Conservation (phyloP, 2,797 vertebrate genomes). For the Phoxinus dragarum region DNA sequence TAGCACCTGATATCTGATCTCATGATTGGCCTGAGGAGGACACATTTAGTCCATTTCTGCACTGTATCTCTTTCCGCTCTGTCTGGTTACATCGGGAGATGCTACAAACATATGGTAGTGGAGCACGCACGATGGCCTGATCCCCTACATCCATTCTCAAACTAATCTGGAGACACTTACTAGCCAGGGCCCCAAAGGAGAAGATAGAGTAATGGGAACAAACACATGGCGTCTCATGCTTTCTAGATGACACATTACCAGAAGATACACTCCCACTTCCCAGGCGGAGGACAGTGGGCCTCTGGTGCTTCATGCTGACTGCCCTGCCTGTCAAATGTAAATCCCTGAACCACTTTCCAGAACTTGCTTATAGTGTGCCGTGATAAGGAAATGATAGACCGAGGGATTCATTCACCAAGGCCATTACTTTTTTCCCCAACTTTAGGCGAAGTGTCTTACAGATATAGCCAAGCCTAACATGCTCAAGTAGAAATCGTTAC, state of each 20-base stretch:
- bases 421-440: slow-evolving; percentile 29
- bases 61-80: slow-evolving; percentile 27
- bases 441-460: slow-evolving; percentile 35
- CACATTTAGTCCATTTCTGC: slow-evolving; percentile 18
- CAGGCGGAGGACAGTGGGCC: slow-evolving; percentile 4
- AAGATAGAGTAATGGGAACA: slow-evolving; percentile 17
- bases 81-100: slow-evolving; percentile 38
- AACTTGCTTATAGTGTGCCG: slow-evolving; percentile 15
- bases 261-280: slow-evolving; percentile 29
- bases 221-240: slow-evolving; percentile 36
- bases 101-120: slow-evolving; percentile 48
- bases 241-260: slow-evolving; percentile 47
- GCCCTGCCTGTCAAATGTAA: not conserved
- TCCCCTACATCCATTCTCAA: slow-evolving; percentile 15
- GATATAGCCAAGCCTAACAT: slow-evolving; percentile 52
- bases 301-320: not conserved
- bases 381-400: slow-evolving; percentile 36
- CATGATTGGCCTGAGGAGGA: slow-evolving; percentile 21
- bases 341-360: slow-evolving; percentile 24
- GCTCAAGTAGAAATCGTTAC: slow-evolving; percentile 52
- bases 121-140: not conserved
- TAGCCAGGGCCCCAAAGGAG: slow-evolving; percentile 26
- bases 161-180: slow-evolving; percentile 49
- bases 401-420: slow-evolving; percentile 13
- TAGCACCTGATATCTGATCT: slow-evolving; percentile 33